These are phyloP conservation scores for Penaeus indicus DNA, from an alignment of 1,140 invertebrate species.

Conservation along the genomic window DNA sequence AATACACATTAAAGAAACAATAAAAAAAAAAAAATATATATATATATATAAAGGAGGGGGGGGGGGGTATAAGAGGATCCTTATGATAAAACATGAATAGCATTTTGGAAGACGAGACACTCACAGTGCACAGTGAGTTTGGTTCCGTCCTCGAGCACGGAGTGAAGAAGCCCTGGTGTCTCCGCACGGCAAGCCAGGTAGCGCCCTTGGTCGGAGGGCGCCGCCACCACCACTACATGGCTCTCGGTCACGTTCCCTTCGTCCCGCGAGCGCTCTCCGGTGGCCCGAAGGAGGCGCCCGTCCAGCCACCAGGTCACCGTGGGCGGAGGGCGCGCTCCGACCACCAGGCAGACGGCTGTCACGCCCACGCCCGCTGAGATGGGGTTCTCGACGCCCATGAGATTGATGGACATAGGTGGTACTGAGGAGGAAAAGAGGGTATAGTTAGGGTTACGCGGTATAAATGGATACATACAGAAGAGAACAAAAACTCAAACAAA, in stretches of 20 bases:
- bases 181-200: constrained; percentile 84
- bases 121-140: constrained; percentile 90
- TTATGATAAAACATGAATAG: not conserved
- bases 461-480: too few relatives aligned
- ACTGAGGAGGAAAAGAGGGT: constrained; percentile 40
- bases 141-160: constrained; percentile 83
- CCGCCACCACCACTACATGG: constrained; percentile 83
- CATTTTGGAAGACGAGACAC: constrained; percentile 69
- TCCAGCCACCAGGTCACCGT: constrained; percentile 86
- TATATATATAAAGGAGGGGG: too few relatives aligned
- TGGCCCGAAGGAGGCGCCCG: constrained; percentile 68
- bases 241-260: constrained; percentile 89
- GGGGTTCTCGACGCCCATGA: constrained; percentile 72
- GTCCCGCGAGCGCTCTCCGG: constrained; percentile 67
- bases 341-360: constrained; percentile 82
- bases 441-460: too few relatives aligned
- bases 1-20: too few relatives aligned
- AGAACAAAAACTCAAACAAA: too few relatives aligned
- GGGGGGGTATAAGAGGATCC: not conserved
- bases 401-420: constrained; percentile 62
- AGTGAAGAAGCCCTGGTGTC: constrained; percentile 81
- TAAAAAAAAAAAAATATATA: too few relatives aligned
- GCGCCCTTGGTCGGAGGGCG: constrained; percentile 87
- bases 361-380: constrained; percentile 83
- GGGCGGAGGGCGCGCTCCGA: constrained; percentile 83